Evolutionary conservation across 2,113 vertebrate genomes (phyloP).

Genomic region (Triplophysa siluroides): DNA sequence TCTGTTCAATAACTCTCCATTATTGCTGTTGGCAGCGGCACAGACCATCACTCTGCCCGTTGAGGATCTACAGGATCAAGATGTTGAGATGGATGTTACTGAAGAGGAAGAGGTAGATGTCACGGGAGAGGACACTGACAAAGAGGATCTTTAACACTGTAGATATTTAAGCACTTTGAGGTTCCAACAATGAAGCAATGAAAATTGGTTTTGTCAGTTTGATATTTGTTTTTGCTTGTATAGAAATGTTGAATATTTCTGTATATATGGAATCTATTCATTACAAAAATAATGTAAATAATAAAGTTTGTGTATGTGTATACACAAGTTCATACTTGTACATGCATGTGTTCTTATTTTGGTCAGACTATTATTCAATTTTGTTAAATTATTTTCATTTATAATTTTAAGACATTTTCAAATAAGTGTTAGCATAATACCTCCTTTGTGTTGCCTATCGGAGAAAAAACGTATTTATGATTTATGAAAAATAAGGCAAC

Average conservation of each 20-base stretch:
- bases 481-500: no score
- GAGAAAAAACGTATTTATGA: no score
- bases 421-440: no score
- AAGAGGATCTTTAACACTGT: neutral
- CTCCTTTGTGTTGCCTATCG: no score
- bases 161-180: conserved; percentile 2
- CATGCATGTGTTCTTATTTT: neutral
- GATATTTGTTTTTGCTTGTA: conserved; percentile 7
- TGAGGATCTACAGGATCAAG: conserved; percentile 51
- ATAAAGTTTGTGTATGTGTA: neutral
- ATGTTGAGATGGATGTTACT: conserved; percentile 60
- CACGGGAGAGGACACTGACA: conserved; percentile 65
- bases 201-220: conserved; percentile 22
- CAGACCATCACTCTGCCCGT: neutral
- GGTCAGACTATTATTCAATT: neutral
- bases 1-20: conserved; percentile 30
- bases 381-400: neutral
- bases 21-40: neutral
- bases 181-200: neutral
- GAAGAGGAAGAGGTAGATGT: conserved; percentile 63
- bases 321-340: conserved; percentile 1
- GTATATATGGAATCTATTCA: neutral
- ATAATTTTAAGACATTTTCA: no score
- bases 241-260: neutral
- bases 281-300: conserved; percentile 13